Conservation (phyloP, 2,888 invertebrate species). For the Hypena proboscidalis region DNA sequence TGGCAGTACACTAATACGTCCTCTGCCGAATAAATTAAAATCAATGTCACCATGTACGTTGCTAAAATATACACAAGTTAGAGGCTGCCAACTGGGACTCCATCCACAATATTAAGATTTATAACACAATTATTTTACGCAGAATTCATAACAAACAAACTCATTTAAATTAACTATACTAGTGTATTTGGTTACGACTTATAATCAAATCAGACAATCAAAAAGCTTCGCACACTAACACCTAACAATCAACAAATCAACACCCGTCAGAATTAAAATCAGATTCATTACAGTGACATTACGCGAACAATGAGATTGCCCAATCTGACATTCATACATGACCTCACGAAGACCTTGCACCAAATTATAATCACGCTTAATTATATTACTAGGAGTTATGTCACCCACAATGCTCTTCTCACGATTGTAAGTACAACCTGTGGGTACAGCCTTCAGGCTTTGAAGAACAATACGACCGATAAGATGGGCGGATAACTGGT, state of each 20-base stretch:
- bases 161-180: too few relatives aligned
- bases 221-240: slow-evolving; percentile 6
- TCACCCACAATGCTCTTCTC: slow-evolving; percentile 67
- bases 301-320: slow-evolving; percentile 38
- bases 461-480: slow-evolving; percentile 37
- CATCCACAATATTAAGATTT: too few relatives aligned
- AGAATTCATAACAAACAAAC: too few relatives aligned
- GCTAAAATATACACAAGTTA: too few relatives aligned
- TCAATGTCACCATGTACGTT: too few relatives aligned
- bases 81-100: too few relatives aligned
- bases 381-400: slow-evolving; percentile 69
- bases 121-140: too few relatives aligned
- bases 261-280: slow-evolving; percentile 34
- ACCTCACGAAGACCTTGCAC: slow-evolving; percentile 69
- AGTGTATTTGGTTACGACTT: too few relatives aligned
- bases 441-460: slow-evolving; percentile 35
- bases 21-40: too few relatives aligned
- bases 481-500: slow-evolving; percentile 19
- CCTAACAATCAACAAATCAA: slow-evolving; percentile 7
- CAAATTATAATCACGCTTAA: slow-evolving; percentile 66
- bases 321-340: slow-evolving; percentile 60
- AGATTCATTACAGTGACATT: slow-evolving; percentile 35
- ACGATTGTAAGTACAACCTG: slow-evolving; percentile 52
- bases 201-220: too few relatives aligned
- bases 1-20: too few relatives aligned